A percentile compares a stretch with the other conserved stretches of the same genome.
These are phyloP conservation scores for Nanorana parkeri DNA, from an alignment of 2,113 vertebrate species.

Conservation along the genomic window DNA sequence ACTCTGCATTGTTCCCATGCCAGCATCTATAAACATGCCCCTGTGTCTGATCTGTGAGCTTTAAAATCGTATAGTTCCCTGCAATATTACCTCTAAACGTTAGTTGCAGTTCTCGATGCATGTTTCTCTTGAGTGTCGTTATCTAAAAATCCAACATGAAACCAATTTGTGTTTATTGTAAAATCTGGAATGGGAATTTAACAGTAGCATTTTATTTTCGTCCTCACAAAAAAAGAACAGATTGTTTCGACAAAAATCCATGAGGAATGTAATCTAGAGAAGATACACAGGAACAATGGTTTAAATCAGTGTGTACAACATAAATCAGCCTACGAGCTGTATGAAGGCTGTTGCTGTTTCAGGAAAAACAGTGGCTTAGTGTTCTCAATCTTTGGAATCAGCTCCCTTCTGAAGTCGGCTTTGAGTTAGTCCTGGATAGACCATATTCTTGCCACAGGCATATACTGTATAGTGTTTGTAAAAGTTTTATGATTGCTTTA, in stretches of 20 bases:
- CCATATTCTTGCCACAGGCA: background rate
- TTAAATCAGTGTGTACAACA: conserved; percentile 20
- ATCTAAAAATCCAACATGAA: conserved; percentile 50
- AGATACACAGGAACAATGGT: conserved; percentile 30
- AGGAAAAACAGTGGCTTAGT: conserved; percentile 9
- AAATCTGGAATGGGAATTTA: conserved; percentile 50
- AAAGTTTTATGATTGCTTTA: no score
- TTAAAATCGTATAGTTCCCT: conserved; percentile 25
- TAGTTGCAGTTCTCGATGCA: conserved; percentile 31
- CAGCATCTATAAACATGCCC: conserved; percentile 27
- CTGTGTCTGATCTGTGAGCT: conserved; percentile 37
- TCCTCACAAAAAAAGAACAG: conserved; percentile 51
- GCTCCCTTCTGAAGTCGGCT: background rate
- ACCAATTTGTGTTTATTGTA: conserved; percentile 55
- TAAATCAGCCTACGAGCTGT: conserved; percentile 37
- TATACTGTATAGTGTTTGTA: no score
- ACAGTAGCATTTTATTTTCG: conserved; percentile 45
- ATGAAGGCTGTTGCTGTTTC: background rate
- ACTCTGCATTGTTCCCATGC: conserved; percentile 1
- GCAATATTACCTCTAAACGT: conserved; percentile 47
- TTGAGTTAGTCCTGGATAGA: background rate
- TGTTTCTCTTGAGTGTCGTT: conserved; percentile 50
- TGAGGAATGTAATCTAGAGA: conserved; percentile 37
- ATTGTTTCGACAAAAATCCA: conserved; percentile 46
- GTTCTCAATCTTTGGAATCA: background rate